Conservation (phyloP, 1,140 invertebrate genomes). For the Berghia stephanieae region DNA sequence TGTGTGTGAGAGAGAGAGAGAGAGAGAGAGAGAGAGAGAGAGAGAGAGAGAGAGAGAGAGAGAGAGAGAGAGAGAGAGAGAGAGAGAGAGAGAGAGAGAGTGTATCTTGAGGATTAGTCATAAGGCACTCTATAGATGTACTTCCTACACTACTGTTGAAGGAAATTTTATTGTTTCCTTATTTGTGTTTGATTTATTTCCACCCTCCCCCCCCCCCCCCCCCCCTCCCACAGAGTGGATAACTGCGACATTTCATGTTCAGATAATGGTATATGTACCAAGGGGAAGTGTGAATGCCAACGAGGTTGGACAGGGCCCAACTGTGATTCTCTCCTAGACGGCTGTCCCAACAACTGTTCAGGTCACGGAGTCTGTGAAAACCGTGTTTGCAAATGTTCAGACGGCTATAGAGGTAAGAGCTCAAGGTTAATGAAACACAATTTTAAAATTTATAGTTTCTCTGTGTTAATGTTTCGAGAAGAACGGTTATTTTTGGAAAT, state of each 20-base stretch:
- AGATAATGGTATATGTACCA: constrained; percentile 21
- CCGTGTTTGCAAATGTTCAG: not conserved
- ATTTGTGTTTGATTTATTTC: not conserved
- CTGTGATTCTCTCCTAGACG: constrained; percentile 11
- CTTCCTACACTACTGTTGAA: too few species aligned
- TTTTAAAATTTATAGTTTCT: too few species aligned
- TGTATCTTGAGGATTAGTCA: too few species aligned
- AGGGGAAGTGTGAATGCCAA: constrained; percentile 12
- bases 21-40: not conserved
- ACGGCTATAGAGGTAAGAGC: constrained; percentile 14
- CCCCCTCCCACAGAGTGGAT: constrained; percentile 26
- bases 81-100: not conserved
- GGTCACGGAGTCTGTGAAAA: not conserved
- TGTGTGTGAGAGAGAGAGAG: not conserved
- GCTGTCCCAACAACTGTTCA: constrained; percentile 21
- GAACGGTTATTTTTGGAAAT: too few species aligned
- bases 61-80: not conserved
- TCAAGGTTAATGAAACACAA: too few species aligned
- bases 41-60: not conserved
- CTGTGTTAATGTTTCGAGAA: too few species aligned
- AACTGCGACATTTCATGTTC: constrained; percentile 18
- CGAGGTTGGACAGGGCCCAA: constrained; percentile 13
- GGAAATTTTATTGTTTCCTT: not conserved
- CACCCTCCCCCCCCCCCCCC: too few species aligned
- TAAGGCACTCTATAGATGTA: too few species aligned